Conservation (phyloP, 1,140 invertebrate genomes). For the Cherax quadricarinatus region DNA sequence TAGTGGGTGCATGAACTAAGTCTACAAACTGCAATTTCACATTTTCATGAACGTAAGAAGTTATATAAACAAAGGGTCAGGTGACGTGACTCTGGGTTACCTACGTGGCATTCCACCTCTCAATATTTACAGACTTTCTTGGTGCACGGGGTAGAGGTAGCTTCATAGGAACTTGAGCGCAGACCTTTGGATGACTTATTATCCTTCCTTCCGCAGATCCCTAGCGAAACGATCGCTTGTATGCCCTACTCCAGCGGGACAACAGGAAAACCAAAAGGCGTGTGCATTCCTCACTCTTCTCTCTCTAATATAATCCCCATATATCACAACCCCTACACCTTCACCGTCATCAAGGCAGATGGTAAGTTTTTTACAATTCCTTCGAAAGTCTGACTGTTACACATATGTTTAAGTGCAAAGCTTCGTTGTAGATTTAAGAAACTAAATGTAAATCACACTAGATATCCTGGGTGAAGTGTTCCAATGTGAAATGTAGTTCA, state of each 20-base stretch:
- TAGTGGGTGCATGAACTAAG: too few species aligned
- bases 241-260: constrained; percentile 84
- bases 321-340: constrained; percentile 2
- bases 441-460: too few species aligned
- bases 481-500: too few species aligned
- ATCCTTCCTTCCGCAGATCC: neutral
- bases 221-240: neutral
- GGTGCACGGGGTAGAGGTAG: neutral
- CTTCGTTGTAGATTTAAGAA: too few species aligned
- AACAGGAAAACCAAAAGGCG: constrained; percentile 92
- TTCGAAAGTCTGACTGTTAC: neutral
- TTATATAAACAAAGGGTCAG: too few species aligned
- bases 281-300: constrained; percentile 87
- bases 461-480: too few species aligned
- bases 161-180: neutral
- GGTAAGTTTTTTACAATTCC: neutral
- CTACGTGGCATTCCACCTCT: too few species aligned
- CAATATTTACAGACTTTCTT: too few species aligned
- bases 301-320: constrained; percentile 80
- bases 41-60: too few species aligned
- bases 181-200: too few species aligned
- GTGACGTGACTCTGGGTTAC: too few species aligned
- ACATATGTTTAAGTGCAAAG: neutral
- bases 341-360: neutral
- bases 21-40: too few species aligned